These are phyloP conservation scores for Lipophrys pholis DNA, from an alignment of 2,113 vertebrate genomes.

Conservation along the genomic window DNA sequence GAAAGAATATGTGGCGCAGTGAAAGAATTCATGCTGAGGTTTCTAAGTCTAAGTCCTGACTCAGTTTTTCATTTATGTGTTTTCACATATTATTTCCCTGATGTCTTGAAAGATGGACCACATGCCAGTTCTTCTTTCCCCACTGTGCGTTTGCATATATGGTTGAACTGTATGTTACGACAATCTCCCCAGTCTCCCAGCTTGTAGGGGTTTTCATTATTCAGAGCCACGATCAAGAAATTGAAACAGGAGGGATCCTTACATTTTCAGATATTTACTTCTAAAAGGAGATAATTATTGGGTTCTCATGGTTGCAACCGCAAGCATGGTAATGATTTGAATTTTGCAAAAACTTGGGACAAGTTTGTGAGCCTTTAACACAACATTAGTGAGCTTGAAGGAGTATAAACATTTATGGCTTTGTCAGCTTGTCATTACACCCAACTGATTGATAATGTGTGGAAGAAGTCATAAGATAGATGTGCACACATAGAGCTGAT, in stretches of 20 bases:
- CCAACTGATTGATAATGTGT: constrained; percentile 60
- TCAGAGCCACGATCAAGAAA: constrained; percentile 34
- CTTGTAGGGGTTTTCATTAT: constrained; percentile 31
- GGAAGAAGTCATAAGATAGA: constrained; percentile 41
- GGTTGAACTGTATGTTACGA: not conserved
- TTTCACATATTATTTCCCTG: constrained; percentile 19
- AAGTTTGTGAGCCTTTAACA: constrained; percentile 46
- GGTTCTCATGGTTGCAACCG: constrained; percentile 39
- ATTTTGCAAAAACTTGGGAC: constrained; percentile 34
- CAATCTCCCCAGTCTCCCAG: constrained; percentile 10
- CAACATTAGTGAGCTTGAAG: constrained; percentile 48
- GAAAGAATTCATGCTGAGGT: constrained; percentile 18
- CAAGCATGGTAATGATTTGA: constrained; percentile 53
- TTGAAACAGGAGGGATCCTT: constrained; percentile 25
- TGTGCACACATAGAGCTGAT: constrained; percentile 48
- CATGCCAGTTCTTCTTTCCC: constrained; percentile 12
- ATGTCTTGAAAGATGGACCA: not conserved
- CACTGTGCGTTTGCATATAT: constrained; percentile 10
- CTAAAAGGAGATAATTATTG: constrained; percentile 60
- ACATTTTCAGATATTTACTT: constrained; percentile 57
- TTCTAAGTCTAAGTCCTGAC: constrained; percentile 26
- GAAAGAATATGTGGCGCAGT: constrained; percentile 20
- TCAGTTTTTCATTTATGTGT: not conserved
- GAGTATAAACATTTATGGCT: constrained; percentile 57
- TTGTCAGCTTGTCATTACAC: constrained; percentile 66